Conservation (phyloP, 2,888 invertebrate genomes). For the Troglohyphantes excavatus region DNA sequence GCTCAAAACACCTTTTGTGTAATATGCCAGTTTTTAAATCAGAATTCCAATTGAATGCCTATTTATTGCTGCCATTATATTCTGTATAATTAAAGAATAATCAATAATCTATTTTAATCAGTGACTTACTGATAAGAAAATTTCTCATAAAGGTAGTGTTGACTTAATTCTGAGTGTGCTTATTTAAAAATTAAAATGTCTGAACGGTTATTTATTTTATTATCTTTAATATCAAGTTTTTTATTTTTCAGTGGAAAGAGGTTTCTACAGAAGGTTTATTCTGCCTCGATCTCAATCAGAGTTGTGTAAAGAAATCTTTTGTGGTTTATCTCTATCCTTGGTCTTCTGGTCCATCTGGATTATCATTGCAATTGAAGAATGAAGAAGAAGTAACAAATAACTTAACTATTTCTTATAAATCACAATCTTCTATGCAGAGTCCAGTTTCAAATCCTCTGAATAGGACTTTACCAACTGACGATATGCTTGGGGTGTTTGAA, state of each 20-base stretch:
- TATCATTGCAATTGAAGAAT: not conserved
- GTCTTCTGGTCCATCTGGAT: conserved; percentile 80
- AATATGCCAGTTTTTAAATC: too few species aligned
- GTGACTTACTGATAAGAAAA: too few species aligned
- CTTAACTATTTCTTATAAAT: not conserved
- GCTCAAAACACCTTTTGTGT: too few species aligned
- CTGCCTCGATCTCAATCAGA: conserved; percentile 81
- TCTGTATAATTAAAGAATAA: too few species aligned
- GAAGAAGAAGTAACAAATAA: not conserved
- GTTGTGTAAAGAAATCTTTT: conserved; percentile 70
- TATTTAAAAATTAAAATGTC: too few species aligned
- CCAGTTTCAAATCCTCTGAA: conserved; percentile 26
- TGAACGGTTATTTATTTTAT: too few species aligned
- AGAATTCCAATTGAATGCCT: too few species aligned
- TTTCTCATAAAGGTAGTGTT: too few species aligned
- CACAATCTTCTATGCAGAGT: not conserved
- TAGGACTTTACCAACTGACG: conserved; percentile 24
- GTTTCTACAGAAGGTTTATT: conserved; percentile 83
- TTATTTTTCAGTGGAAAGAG: conserved; percentile 81
- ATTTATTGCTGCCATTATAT: too few species aligned
- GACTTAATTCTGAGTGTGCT: too few species aligned
- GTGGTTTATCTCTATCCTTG: conserved; percentile 81
- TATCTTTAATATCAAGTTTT: not conserved
- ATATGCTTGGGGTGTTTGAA: not conserved
- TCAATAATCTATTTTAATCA: too few species aligned